These are phyloP conservation scores for Enhydra lutris DNA, from an alignment of 2,113 vertebrate species.

Conservation along the genomic window DNA sequence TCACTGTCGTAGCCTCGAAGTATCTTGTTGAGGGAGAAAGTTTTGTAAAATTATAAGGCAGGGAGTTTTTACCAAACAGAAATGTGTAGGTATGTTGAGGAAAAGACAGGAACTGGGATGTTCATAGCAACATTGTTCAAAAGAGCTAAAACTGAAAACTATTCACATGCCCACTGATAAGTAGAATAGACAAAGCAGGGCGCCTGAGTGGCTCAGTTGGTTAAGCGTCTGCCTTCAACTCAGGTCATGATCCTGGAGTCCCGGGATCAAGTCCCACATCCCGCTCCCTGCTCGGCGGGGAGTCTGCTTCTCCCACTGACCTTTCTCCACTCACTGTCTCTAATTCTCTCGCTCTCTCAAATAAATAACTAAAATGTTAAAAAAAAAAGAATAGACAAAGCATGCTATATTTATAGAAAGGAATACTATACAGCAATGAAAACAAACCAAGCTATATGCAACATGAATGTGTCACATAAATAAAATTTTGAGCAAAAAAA, in stretches of 20 bases:
- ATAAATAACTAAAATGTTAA: no score
- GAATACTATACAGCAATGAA: neutral
- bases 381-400: neutral
- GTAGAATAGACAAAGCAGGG: neutral
- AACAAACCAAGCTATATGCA: neutral
- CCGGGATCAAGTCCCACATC: no score
- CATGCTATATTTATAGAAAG: neutral
- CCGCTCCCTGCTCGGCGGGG: no score
- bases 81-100: neutral
- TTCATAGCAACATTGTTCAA: neutral
- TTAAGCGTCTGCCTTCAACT: no score
- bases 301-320: no score
- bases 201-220: no score
- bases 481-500: neutral
- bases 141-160: neutral
- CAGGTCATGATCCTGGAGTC: no score
- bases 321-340: no score
- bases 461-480: neutral
- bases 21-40: neutral
- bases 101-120: neutral
- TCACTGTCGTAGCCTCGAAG: neutral
- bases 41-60: constrained; percentile 20
- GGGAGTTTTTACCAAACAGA: neutral
- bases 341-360: no score
- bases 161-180: neutral